These are phyloP conservation scores for Hirudo medicinalis DNA, from an alignment of 1,140 invertebrate species.

Conservation along the genomic window DNA sequence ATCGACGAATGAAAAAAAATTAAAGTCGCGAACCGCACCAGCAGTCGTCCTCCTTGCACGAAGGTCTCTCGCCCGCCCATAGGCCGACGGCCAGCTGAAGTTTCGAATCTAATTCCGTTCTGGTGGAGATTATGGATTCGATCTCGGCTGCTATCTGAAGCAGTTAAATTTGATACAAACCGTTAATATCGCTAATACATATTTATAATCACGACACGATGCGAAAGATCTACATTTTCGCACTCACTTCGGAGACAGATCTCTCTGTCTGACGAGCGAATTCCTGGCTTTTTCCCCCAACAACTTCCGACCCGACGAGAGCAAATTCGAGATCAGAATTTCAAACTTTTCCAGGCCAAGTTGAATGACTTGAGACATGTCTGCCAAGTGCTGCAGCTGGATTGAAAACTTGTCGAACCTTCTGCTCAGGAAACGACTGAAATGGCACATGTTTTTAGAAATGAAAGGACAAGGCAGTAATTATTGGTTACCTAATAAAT, in stretches of 20 bases:
- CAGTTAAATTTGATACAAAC: no score
- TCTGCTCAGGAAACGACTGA: background rate
- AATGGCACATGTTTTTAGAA: background rate
- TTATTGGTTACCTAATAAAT: no score
- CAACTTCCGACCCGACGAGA: background rate
- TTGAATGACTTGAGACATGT: background rate
- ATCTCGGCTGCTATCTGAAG: background rate
- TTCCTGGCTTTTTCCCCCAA: background rate
- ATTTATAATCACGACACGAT: no score
- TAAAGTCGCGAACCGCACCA: background rate
- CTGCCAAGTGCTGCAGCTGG: background rate
- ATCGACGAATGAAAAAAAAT: no score
- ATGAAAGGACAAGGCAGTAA: background rate
- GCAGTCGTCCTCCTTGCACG: conserved; percentile 6
- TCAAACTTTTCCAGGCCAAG: background rate
- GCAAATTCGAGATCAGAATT: background rate
- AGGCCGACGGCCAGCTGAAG: background rate
- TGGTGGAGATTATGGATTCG: background rate
- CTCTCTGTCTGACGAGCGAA: background rate
- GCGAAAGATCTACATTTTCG: no score
- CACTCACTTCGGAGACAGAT: background rate
- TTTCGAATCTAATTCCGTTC: background rate
- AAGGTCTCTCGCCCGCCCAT: background rate
- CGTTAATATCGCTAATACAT: no score
- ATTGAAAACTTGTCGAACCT: background rate